Percentiles rank a stretch among this genome's conserved stretches.
Evolutionary conservation across 2,113 vertebrate species (phyloP).

Genomic region (Puffinus mauretanicus): DNA sequence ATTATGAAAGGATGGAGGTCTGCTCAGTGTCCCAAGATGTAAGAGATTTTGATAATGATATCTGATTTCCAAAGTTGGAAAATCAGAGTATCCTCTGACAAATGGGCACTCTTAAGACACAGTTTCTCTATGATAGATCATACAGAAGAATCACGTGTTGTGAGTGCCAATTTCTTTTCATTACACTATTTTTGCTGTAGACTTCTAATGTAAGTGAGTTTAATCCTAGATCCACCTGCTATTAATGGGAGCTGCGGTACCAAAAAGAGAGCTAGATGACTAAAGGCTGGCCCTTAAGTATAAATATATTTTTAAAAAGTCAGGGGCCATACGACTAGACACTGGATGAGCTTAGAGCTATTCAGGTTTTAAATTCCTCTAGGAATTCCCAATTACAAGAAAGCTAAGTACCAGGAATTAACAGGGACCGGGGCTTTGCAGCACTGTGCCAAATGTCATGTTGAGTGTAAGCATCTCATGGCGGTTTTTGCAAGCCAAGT

Average conservation of each 20-base stretch:
- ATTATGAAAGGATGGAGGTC: background rate
- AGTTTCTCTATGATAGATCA: background rate
- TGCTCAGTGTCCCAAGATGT: background rate
- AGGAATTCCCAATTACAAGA: background rate
- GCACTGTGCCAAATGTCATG: background rate
- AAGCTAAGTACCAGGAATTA: background rate
- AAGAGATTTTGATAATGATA: background rate
- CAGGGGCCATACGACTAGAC: background rate
- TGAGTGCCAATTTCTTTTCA: background rate
- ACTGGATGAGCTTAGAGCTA: background rate
- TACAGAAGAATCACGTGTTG: background rate
- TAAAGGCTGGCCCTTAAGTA: background rate
- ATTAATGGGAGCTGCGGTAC: background rate
- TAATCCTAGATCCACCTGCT: background rate
- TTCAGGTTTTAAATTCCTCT: background rate
- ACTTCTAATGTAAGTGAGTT: background rate
- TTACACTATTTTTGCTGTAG: background rate
- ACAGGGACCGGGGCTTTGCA: background rate
- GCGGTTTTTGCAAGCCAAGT: background rate
- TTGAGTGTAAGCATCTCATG: background rate
- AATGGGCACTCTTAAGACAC: background rate
- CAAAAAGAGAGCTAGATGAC: background rate
- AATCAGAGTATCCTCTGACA: background rate
- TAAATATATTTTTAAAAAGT: background rate
- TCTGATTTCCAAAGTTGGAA: background rate